phyloP scores from a whole-genome alignment of 2,888 invertebrate species.

The Chydorus sphaericus region DNA sequence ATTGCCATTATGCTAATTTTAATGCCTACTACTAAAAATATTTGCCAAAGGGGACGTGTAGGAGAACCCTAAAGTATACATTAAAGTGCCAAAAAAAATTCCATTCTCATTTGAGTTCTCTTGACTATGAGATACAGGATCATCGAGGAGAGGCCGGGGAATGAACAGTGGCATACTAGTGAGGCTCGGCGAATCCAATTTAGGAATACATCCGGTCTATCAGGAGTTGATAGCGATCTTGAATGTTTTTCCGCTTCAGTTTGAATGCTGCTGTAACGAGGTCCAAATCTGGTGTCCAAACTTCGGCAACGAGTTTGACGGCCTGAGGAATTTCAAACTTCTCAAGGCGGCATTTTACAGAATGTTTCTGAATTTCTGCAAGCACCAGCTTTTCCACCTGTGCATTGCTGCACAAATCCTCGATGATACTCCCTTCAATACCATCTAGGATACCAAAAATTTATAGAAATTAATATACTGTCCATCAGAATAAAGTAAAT shows the following conservation, averaged over 20 bases:
- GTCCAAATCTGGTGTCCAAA: slow-evolving; percentile 96
- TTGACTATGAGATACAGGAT: too few relatives aligned
- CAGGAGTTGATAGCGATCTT: slow-evolving; percentile 80
- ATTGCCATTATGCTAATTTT: too few relatives aligned
- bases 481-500: neutral
- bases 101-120: too few relatives aligned
- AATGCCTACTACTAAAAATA: too few relatives aligned
- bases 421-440: slow-evolving; percentile 31
- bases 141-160: too few relatives aligned
- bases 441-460: neutral
- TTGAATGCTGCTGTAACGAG: slow-evolving; percentile 97
- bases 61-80: too few relatives aligned
- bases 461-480: neutral
- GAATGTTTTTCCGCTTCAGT: slow-evolving; percentile 89
- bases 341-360: slow-evolving; percentile 73
- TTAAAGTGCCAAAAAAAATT: too few relatives aligned
- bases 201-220: slow-evolving; percentile 71
- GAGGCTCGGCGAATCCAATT: neutral
- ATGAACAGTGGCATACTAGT: too few relatives aligned
- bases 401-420: slow-evolving; percentile 57
- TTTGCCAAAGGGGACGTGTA: too few relatives aligned
- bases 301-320: slow-evolving; percentile 72
- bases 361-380: slow-evolving; percentile 65
- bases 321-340: slow-evolving; percentile 85
- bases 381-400: slow-evolving; percentile 64